A percentile compares a stretch with the other conserved stretches of the same genome.
These are phyloP conservation scores for Zelostemma sp. DNA, from an alignment of 1,140 invertebrate genomes.

Conservation along the genomic window DNA sequence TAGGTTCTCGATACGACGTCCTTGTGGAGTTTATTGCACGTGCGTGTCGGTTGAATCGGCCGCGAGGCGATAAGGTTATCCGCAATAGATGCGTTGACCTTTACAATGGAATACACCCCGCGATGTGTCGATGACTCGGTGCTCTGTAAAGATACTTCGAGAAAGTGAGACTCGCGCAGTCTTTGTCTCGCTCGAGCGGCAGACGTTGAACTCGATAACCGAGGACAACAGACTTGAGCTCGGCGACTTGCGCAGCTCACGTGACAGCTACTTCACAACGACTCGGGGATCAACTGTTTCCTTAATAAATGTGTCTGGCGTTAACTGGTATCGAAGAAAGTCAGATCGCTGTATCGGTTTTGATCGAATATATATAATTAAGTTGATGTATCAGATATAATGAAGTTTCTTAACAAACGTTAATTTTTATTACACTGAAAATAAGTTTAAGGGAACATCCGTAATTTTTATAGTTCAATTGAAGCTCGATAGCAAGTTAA, in stretches of 20 bases:
- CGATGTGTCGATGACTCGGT: slow-evolving; percentile 55
- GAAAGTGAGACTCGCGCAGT: slow-evolving; percentile 37
- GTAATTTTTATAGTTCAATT: no score
- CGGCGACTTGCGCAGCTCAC: slow-evolving; percentile 23
- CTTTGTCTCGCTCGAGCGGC: slow-evolving; percentile 49
- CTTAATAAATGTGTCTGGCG: no score
- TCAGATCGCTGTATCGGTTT: no score
- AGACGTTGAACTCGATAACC: slow-evolving; percentile 58
- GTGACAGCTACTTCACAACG: background rate
- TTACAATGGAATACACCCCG: slow-evolving; percentile 53
- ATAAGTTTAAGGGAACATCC: no score
- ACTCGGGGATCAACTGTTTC: no score
- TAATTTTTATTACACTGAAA: no score
- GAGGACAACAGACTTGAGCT: slow-evolving; percentile 60
- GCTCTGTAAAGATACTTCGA: slow-evolving; percentile 57
- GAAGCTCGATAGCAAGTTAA: no score
- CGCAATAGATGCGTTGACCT: slow-evolving; percentile 60
- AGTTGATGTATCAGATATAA: no score
- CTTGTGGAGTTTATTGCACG: slow-evolving; percentile 38
- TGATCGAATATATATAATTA: no score
- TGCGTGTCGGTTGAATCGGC: slow-evolving; percentile 29
- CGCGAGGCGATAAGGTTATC: slow-evolving; percentile 53
- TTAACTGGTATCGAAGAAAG: no score
- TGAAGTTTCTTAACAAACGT: no score
- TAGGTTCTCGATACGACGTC: slow-evolving; percentile 21